Conservation (phyloP, 2,797 vertebrate genomes). For the Acipenser oxyrinchus region DNA sequence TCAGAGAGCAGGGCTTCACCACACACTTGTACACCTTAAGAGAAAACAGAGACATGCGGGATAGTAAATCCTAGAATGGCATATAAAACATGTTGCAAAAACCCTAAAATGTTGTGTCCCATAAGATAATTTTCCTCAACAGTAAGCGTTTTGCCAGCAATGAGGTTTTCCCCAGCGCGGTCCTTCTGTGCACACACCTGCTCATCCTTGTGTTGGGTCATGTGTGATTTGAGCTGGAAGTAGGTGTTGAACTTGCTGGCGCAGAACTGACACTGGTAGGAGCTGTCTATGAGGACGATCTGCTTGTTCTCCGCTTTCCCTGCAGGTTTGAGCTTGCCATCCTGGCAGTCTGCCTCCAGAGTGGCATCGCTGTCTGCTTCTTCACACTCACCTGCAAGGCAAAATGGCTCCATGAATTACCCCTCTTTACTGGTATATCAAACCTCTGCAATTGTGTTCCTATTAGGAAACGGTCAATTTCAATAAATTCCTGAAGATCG, state of each 20-base stretch:
- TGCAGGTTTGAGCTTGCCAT: conserved; percentile 8
- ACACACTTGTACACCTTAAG: conserved; percentile 92
- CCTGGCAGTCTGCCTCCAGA: conserved; percentile 37
- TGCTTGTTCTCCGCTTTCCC: conserved; percentile 62
- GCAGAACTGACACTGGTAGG: conserved; percentile 98
- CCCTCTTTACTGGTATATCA: no score
- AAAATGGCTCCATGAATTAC: no score
- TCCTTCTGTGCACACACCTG: conserved; percentile 62
- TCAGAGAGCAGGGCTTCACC: conserved; percentile 87
- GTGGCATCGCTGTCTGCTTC: conserved; percentile 33
- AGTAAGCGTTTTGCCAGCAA: no score
- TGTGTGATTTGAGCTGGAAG: conserved; percentile 95
- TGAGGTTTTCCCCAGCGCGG: no score
- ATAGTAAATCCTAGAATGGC: no score
- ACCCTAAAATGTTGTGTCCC: no score
- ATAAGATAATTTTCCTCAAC: no score
- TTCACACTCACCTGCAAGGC: conserved; percentile 29
- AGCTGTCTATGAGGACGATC: conserved; percentile 83
- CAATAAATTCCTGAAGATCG: no score
- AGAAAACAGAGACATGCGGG: neutral
- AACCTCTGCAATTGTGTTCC: no score
- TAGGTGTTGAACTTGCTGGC: conserved; percentile 85
- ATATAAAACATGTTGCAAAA: no score
- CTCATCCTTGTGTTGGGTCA: conserved; percentile 94
- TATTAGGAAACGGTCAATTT: no score